A percentile compares a stretch with the other conserved stretches of the same genome.
These are phyloP conservation scores for Pitta sordida DNA, from an alignment of 2,113 vertebrate species.

Conservation along the genomic window DNA sequence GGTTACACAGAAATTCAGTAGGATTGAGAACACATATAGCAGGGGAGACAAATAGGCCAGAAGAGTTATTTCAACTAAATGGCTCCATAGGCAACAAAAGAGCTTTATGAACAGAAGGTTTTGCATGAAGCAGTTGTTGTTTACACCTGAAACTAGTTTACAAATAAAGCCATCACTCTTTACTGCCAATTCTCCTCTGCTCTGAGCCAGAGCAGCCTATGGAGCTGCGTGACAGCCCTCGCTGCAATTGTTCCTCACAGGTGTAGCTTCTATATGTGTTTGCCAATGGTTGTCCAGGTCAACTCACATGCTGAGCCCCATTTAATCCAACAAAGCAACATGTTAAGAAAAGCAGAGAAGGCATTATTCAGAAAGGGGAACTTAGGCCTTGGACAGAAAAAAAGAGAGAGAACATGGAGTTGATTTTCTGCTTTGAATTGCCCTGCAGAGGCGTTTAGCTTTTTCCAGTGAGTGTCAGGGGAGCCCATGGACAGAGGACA, in stretches of 20 bases:
- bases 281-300: not conserved
- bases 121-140: slow-evolving; percentile 15
- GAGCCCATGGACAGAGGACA: not conserved
- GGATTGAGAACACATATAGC: fast-evolving
- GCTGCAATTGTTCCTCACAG: not conserved
- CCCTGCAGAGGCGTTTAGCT: not conserved
- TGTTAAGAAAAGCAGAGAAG: not conserved
- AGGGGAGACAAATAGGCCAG: not conserved
- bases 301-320: not conserved
- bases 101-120: not conserved
- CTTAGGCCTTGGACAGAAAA: not conserved
- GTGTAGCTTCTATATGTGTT: not conserved
- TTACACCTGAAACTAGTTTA: slow-evolving; percentile 14
- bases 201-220: not conserved
- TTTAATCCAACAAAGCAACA: not conserved
- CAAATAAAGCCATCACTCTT: slow-evolving; percentile 17
- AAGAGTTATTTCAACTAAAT: slow-evolving; percentile 8
- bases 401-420: not conserved
- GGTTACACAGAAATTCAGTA: not conserved
- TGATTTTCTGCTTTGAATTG: not conserved
- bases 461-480: not conserved
- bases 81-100: not conserved
- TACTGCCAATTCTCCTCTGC: not conserved
- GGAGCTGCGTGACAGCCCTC: not conserved
- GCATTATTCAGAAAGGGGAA: not conserved